Conservation (phyloP, 2,797 vertebrate genomes). For the Pseudomugil tenellus region DNA sequence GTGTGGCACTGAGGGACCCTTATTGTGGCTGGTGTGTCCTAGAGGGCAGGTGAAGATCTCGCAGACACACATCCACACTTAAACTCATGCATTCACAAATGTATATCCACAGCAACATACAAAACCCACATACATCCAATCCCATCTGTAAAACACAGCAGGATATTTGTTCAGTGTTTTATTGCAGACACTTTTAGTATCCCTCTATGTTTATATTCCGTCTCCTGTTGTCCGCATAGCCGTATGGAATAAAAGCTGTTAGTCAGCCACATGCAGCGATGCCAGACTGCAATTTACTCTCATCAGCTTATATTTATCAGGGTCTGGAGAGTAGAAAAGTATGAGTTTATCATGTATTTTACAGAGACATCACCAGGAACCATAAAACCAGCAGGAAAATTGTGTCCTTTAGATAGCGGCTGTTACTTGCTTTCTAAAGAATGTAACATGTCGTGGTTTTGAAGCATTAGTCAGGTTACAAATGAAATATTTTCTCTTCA, state of each 20-base stretch:
- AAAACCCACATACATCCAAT: conserved; percentile 49
- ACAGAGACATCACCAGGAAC: conserved; percentile 20
- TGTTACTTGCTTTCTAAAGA: not conserved
- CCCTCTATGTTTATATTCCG: conserved; percentile 66
- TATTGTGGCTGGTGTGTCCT: conserved; percentile 98
- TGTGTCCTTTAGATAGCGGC: not conserved
- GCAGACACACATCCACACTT: conserved; percentile 3
- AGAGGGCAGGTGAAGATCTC: conserved; percentile 88
- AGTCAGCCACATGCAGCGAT: conserved; percentile 64
- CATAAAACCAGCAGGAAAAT: conserved; percentile 1
- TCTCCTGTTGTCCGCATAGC: conserved; percentile 65
- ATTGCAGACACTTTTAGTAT: conserved; percentile 66
- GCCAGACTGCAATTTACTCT: conserved; percentile 71
- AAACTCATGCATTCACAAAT: conserved; percentile 15
- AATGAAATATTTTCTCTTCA: not conserved
- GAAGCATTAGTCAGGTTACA: not conserved
- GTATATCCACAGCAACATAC: conserved; percentile 33
- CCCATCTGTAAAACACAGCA: conserved; percentile 62
- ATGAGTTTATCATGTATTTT: conserved; percentile 42
- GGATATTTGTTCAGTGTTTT: conserved; percentile 69
- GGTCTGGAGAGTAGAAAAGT: conserved; percentile 47
- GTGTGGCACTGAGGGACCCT: conserved; percentile 87
- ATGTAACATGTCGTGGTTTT: not conserved
- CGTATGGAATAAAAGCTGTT: conserved; percentile 76
- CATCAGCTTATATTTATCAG: conserved; percentile 70